Conservation (phyloP, 2,888 invertebrate genomes). For the Neoscelio sp. region DNA sequence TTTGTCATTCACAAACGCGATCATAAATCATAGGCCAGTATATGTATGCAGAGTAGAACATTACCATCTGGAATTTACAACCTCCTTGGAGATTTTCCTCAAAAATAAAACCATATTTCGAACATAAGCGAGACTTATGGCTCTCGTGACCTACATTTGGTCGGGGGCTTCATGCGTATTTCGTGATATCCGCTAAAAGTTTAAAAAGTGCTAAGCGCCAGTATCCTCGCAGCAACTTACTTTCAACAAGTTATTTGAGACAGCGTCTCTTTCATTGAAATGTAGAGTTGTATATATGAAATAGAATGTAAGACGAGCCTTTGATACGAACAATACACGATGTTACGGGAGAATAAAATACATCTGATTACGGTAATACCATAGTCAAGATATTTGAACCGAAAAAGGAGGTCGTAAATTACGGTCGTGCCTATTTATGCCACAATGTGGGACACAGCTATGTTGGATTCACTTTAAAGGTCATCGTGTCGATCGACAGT, state of each 20-base stretch:
- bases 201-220: slow-evolving; percentile 61
- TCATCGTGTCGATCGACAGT: slow-evolving; percentile 60
- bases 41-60: slow-evolving; percentile 69
- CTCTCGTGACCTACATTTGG: slow-evolving; percentile 69
- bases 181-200: slow-evolving; percentile 62
- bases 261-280: slow-evolving; percentile 44
- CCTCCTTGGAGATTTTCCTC: slow-evolving; percentile 68
- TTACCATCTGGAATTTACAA: slow-evolving; percentile 73
- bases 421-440: slow-evolving; percentile 59
- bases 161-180: slow-evolving; percentile 52
- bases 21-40: slow-evolving; percentile 70
- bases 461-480: slow-evolving; percentile 57
- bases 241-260: slow-evolving; percentile 46
- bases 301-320: slow-evolving; percentile 42
- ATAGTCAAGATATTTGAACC: slow-evolving; percentile 49
- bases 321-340: slow-evolving; percentile 58
- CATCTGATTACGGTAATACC: slow-evolving; percentile 57
- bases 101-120: slow-evolving; percentile 75
- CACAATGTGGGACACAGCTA: slow-evolving; percentile 52
- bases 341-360: slow-evolving; percentile 50
- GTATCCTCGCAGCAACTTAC: slow-evolving; percentile 50
- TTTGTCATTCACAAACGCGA: slow-evolving; percentile 72
- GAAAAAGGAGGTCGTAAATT: slow-evolving; percentile 65
- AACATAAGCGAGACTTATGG: slow-evolving; percentile 73
- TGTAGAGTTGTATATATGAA: slow-evolving; percentile 19